Conservation (phyloP, 2,113 vertebrate genomes). For the Otus sunia region DNA sequence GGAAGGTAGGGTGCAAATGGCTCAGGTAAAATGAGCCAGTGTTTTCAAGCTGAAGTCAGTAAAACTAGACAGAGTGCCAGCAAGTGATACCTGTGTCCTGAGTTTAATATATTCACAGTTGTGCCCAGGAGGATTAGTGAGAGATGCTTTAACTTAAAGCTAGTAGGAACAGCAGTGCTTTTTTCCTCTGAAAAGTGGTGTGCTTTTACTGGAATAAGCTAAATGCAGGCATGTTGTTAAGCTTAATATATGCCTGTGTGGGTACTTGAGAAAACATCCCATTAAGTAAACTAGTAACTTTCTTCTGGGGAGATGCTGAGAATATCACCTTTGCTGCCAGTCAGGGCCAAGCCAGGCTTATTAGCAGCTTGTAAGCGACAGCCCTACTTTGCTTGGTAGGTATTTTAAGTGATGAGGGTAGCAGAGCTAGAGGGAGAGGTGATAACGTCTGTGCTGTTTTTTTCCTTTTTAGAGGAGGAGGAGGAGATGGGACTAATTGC, state of each 20-base stretch:
- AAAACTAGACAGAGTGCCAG: neutral
- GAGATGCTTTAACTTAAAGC: neutral
- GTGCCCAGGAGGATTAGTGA: neutral
- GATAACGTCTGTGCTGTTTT: conserved; percentile 19
- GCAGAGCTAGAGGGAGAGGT: conserved; percentile 14
- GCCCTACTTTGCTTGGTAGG: conserved; percentile 9
- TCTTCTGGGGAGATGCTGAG: neutral
- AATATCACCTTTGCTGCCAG: conserved; percentile 11
- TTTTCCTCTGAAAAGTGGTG: neutral
- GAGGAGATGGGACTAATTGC: conserved; percentile 34
- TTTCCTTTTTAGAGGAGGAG: neutral
- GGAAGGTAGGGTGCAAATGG: neutral
- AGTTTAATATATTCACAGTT: neutral
- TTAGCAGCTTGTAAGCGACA: conserved; percentile 34
- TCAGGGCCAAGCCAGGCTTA: neutral
- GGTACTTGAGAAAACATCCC: conserved; percentile 17
- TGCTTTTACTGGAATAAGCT: neutral
- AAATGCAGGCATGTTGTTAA: neutral
- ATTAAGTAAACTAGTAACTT: neutral
- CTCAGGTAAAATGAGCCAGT: neutral
- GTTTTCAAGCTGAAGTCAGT: neutral
- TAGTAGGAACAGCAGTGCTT: neutral
- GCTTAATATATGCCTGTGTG: neutral
- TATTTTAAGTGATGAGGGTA: conserved; percentile 44
- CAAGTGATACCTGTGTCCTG: neutral